Percentiles rank a stretch among this genome's conserved stretches.
Conservation (phyloP, 1,140 invertebrate species). For the Sarcophaga bullata region DNA sequence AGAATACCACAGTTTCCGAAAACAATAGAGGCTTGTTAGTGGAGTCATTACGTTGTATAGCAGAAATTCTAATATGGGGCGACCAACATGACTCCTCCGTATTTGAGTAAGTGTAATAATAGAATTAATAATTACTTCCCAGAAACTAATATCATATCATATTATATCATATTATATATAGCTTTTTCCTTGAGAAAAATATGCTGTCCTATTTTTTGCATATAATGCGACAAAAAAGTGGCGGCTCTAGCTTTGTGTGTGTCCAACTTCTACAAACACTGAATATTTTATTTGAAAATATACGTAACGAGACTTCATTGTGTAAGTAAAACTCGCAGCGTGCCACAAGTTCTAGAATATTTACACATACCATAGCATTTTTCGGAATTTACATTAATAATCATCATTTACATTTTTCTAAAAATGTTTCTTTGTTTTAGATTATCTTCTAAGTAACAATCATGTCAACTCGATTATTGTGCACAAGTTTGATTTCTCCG, state of each 20-base stretch:
- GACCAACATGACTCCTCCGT: slow-evolving; percentile 99
- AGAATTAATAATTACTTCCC: no score
- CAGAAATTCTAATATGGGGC: slow-evolving; percentile 99
- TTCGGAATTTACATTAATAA: no score
- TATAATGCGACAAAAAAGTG: slow-evolving; percentile 98
- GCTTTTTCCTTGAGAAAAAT: slow-evolving; percentile 98
- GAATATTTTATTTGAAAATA: slow-evolving; percentile 99
- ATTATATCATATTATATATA: no score
- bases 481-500: slow-evolving; percentile 99
- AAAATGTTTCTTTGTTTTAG: slow-evolving; percentile 72
- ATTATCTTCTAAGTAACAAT: slow-evolving; percentile 99
- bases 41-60: slow-evolving; percentile 95
- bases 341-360: no score
- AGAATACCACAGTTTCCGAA: slow-evolving; percentile 97
- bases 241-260: slow-evolving; percentile 91
- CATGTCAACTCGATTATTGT: slow-evolving; percentile 99
- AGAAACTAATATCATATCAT: background rate
- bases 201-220: slow-evolving; percentile 98
- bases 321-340: slow-evolving; percentile 78
- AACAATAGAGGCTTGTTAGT: slow-evolving; percentile 94
- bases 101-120: slow-evolving; percentile 86
- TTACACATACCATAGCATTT: background rate
- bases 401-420: slow-evolving; percentile 19
- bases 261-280: slow-evolving; percentile 97
- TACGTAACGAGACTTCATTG: slow-evolving; percentile 96